Evolutionary conservation across 30 jellyfish, hydroid and myxozoan species (phyloP), one percentile per base, ranked within the genome.

Genomic region (Cassiopea xamachana): DNA sequence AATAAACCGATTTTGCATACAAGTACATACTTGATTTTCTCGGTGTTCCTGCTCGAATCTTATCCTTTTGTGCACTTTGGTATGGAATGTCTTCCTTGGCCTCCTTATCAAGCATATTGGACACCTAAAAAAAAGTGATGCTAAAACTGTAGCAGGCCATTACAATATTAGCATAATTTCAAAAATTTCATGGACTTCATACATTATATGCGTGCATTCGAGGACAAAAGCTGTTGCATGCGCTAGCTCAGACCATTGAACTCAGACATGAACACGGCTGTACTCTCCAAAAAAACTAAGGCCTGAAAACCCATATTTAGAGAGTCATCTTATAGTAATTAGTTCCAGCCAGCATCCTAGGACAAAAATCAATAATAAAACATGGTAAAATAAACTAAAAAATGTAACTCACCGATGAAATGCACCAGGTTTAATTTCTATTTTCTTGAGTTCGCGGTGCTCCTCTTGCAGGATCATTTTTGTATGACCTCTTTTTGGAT

Each of bases 41-140:
- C 0, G 92, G 92, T 17, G 85, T 84, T 46, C 92, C 92, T 46
- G 85, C 55, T n/a, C 92, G 92, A 48, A 59, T 13, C 43, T 48
- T 70, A 13, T 72, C 85, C 27, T 77, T 18, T 70, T 79, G 79
- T 51, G 46, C 27, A 9, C 48, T 61, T 15, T 71, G 48, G 1
- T 13, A 43, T 15, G 49, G 16, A 12, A 10, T 44, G 6, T 16
- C 92, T 6, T 27, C 73, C 60, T 43, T 71, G 1, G 9, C 67
- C 5, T 49, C 75, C 55, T 16, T 50, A 7, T 43, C 55, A 78
- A 48, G 7, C 76, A 19, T 75, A 78, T 78, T 2, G 55, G n/a
- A 5, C 55, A 71, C 55, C 7, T 71, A 16, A 13, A 3, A 55
- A 55, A 10, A 55, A 0, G 64, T 55, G 0, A 55, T 3, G 12